phyloP scores from a whole-genome alignment of 2,113 vertebrate species.

The Romanogobio albipinnatus region DNA sequence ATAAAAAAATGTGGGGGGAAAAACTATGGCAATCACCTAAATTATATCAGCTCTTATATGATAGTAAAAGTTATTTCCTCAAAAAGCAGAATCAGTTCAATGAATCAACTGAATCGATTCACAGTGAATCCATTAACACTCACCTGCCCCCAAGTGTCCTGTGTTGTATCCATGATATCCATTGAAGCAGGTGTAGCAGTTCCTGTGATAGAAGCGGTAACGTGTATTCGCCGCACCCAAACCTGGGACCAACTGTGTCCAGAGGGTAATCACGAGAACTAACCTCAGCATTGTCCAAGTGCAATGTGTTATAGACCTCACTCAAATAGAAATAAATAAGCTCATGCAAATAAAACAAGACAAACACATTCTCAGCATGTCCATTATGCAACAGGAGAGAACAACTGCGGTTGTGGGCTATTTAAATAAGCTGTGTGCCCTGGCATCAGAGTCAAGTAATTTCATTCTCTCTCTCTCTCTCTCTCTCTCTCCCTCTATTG shows the following conservation, averaged over 20 bases:
- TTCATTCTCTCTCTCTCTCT: slow-evolving; percentile 20
- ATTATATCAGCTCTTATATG: neutral
- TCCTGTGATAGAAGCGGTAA: slow-evolving; percentile 76
- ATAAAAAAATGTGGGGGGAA: neutral
- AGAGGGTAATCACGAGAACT: slow-evolving; percentile 66
- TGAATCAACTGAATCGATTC: neutral
- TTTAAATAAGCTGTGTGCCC: slow-evolving; percentile 36
- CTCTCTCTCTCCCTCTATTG: slow-evolving; percentile 32
- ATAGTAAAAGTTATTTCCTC: neutral
- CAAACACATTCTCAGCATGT: slow-evolving; percentile 6
- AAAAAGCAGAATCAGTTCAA: neutral
- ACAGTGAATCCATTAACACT: slow-evolving; percentile 40
- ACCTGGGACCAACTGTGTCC: slow-evolving; percentile 58
- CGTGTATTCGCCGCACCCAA: slow-evolving; percentile 51
- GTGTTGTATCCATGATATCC: slow-evolving; percentile 65
- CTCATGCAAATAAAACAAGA: slow-evolving; percentile 1
- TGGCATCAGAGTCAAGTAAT: slow-evolving; percentile 41
- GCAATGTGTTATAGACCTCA: slow-evolving; percentile 24
- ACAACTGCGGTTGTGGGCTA: slow-evolving; percentile 40
- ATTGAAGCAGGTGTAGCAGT: slow-evolving; percentile 77
- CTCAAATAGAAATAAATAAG: slow-evolving; percentile 33
- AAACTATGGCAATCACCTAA: neutral
- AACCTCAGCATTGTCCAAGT: slow-evolving; percentile 52
- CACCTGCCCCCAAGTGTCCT: slow-evolving; percentile 70
- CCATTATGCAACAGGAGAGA: slow-evolving; percentile 48